phyloP scores from a whole-genome alignment of 2,888 invertebrate genomes.

The Neoaliturus tenellus region DNA sequence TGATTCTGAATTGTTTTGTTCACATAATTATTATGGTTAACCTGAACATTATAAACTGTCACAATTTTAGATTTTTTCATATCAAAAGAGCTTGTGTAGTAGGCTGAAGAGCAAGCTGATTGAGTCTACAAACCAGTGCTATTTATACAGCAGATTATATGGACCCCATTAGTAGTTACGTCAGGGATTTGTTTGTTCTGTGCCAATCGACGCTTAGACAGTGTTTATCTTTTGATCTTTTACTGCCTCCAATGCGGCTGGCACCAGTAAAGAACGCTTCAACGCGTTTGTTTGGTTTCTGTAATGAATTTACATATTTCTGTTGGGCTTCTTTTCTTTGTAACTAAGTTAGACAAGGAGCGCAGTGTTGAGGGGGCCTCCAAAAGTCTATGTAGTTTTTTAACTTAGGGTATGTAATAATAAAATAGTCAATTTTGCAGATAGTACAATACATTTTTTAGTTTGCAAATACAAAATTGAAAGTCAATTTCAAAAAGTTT shows the following conservation, averaged over 20 bases:
- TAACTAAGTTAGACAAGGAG: neutral
- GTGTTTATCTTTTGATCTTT: conserved; percentile 50
- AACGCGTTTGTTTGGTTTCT: conserved; percentile 10
- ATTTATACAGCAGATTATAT: conserved; percentile 18
- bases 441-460: no score
- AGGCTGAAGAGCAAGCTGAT: neutral
- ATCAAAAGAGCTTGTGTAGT: neutral
- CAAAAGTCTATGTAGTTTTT: no score
- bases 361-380: no score
- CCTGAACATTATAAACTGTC: no score
- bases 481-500: no score
- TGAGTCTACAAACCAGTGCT: neutral
- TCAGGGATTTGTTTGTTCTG: conserved; percentile 37
- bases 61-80: no score
- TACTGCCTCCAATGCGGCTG: conserved; percentile 42
- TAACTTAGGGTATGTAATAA: no score
- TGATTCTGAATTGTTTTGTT: no score
- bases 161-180: conserved; percentile 18
- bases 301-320: conserved; percentile 47
- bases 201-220: conserved; percentile 21
- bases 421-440: no score
- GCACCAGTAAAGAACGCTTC: conserved; percentile 10
- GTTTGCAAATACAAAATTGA: no score
- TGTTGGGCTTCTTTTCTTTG: conserved; percentile 20
- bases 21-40: no score